Evolutionary conservation across 2,888 invertebrate genomes (phyloP).

Genomic region (Eupithecia centaureata): DNA sequence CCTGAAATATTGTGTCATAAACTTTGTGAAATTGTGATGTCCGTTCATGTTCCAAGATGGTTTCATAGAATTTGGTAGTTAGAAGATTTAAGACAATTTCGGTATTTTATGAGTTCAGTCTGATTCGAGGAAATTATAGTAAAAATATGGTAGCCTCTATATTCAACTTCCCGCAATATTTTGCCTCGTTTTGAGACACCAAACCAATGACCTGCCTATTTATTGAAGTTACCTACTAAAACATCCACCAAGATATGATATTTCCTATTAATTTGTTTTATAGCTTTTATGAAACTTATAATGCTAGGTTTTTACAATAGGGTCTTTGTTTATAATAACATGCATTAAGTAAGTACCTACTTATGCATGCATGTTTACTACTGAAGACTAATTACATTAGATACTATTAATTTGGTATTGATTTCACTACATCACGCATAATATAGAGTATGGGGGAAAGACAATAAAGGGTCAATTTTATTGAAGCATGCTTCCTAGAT

Average conservation of each 20-base stretch:
- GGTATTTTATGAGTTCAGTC: not conserved
- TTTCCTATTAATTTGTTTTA: not conserved
- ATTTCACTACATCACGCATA: not conserved
- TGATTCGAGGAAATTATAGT: not conserved
- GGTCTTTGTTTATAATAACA: no score
- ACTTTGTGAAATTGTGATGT: slow-evolving; percentile 1
- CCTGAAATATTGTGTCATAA: not conserved
- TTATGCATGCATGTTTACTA: no score
- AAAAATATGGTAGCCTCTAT: no score
- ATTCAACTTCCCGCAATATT: not conserved
- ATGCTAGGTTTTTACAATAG: no score
- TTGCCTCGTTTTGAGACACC: not conserved
- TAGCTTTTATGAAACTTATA: no score
- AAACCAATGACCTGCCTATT: no score
- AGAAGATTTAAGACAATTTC: not conserved
- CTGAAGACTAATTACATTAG: no score
- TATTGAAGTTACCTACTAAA: no score
- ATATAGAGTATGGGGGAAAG: not conserved
- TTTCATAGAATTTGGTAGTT: not conserved
- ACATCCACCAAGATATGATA: not conserved
- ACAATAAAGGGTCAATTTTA: no score
- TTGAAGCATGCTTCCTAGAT: slow-evolving; percentile 55
- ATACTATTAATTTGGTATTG: not conserved
- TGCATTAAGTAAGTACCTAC: no score
- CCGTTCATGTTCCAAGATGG: not conserved